These are phyloP conservation scores for Fistularia commersonii DNA, from an alignment of 2,797 vertebrate genomes.

Conservation along the genomic window DNA sequence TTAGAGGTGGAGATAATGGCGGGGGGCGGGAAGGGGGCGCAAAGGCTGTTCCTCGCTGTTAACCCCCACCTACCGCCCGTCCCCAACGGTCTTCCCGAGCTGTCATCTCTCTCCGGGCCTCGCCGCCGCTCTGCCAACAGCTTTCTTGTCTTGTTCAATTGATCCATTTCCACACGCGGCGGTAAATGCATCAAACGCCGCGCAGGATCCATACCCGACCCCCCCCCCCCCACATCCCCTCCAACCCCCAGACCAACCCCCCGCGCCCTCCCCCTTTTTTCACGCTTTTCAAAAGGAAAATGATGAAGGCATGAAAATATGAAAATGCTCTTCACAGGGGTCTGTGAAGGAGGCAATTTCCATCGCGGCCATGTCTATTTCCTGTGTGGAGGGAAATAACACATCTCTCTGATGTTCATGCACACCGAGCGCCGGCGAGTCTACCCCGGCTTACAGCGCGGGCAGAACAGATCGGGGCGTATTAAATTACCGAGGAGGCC, in stretches of 20 bases:
- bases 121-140: slow-evolving; percentile 37
- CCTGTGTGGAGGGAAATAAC: slow-evolving; percentile 57
- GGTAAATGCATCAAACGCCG: slow-evolving; percentile 66
- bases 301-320: slow-evolving; percentile 75
- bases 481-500: slow-evolving; percentile 62
- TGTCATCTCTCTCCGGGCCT: slow-evolving; percentile 53
- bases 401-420: slow-evolving; percentile 66
- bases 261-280: slow-evolving; percentile 36
- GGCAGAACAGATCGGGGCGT: slow-evolving; percentile 57
- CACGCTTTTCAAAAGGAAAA: slow-evolving; percentile 64
- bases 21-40: no score
- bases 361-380: slow-evolving; percentile 67
- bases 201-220: slow-evolving; percentile 41
- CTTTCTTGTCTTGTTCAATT: slow-evolving; percentile 65
- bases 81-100: slow-evolving; percentile 53
- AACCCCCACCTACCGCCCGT: slow-evolving; percentile 53
- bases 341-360: slow-evolving; percentile 72
- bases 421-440: slow-evolving; percentile 55
- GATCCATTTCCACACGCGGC: slow-evolving; percentile 63
- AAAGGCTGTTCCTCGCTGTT: slow-evolving; percentile 31
- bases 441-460: slow-evolving; percentile 51
- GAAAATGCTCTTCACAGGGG: slow-evolving; percentile 78
- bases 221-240: no score
- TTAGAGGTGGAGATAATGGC: slow-evolving; percentile 47
- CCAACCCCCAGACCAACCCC: no score